phyloP scores from a whole-genome alignment of 1,140 invertebrate genomes.

The Eueides isabella region DNA sequence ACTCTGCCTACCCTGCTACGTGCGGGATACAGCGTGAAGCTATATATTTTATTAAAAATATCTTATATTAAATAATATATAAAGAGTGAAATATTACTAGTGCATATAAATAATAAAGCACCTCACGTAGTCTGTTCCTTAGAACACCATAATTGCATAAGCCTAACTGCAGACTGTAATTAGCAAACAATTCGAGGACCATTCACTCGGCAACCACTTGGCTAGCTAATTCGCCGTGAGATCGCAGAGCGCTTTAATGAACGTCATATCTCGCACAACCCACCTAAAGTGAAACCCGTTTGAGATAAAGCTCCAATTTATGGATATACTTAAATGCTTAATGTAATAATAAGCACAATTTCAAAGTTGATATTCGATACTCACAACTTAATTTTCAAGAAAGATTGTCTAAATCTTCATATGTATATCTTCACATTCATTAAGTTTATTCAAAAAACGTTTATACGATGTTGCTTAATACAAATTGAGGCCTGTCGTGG shows the following conservation, averaged over 20 bases:
- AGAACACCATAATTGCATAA: slow-evolving; percentile 36
- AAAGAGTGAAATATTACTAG: not conserved
- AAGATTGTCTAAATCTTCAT: not conserved
- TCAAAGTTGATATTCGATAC: slow-evolving; percentile 18
- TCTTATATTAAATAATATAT: not conserved
- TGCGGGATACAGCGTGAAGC: no score
- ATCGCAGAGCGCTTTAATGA: slow-evolving; percentile 38
- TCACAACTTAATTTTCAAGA: slow-evolving; percentile 19
- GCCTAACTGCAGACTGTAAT: slow-evolving; percentile 39
- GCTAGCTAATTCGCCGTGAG: slow-evolving; percentile 41
- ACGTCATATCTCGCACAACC: slow-evolving; percentile 45
- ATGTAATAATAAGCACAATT: slow-evolving; percentile 26
- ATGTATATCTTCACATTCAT: not conserved
- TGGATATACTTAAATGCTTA: slow-evolving; percentile 32
- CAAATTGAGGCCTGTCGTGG: no score
- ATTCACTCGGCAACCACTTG: slow-evolving; percentile 44
- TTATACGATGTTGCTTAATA: not conserved
- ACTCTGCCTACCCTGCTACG: no score
- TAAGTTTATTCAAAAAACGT: not conserved
- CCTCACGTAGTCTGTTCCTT: slow-evolving; percentile 19
- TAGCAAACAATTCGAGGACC: slow-evolving; percentile 47
- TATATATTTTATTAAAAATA: not conserved
- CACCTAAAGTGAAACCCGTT: slow-evolving; percentile 39
- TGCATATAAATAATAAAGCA: slow-evolving; percentile 21
- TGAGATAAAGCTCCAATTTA: slow-evolving; percentile 33